phyloP scores from a whole-genome alignment of 2,888 invertebrate species.

The Eupithecia abbreviata region DNA sequence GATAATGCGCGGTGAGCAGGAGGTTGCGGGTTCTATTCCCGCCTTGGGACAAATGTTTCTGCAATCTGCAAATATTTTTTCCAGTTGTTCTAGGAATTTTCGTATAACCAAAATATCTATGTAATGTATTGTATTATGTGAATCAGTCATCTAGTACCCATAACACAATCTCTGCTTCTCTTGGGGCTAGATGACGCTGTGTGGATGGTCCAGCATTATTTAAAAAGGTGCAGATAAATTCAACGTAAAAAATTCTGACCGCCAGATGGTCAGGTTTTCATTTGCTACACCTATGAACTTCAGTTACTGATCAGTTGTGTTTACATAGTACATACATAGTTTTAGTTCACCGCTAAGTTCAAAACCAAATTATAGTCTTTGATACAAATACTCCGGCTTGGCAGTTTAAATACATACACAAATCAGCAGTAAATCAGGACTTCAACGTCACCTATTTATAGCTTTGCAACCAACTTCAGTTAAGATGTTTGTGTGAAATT shows the following conservation, averaged over 20 bases:
- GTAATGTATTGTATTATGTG: too few relatives aligned
- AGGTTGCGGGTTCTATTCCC: too few relatives aligned
- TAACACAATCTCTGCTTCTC: too few relatives aligned
- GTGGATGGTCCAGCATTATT: too few relatives aligned
- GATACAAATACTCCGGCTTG: conserved; percentile 13
- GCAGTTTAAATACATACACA: not conserved
- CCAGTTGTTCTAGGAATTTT: too few relatives aligned
- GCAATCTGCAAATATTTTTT: too few relatives aligned
- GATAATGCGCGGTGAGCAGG: too few relatives aligned
- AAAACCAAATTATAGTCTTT: conserved; percentile 3
- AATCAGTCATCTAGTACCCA: too few relatives aligned
- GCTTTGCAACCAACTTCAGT: not conserved
- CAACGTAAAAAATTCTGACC: not conserved
- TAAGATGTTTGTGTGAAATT: not conserved
- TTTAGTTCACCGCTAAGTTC: conserved; percentile 2
- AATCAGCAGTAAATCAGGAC: not conserved
- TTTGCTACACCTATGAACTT: not conserved
- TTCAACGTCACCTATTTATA: conserved; percentile 5
- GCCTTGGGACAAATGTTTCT: too few relatives aligned
- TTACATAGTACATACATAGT: conserved; percentile 1
- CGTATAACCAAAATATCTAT: too few relatives aligned
- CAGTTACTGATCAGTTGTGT: conserved; percentile 1
- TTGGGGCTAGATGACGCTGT: too few relatives aligned
- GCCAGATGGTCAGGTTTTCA: conserved; percentile 17
- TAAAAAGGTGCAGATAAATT: not conserved